Percentiles rank a stretch among this genome's conserved stretches.
Conservation (phyloP, 30 jellyfish, hydroid and myxozoan genomes). For the Aurelia aurita complex sp. Pacific region DNA sequence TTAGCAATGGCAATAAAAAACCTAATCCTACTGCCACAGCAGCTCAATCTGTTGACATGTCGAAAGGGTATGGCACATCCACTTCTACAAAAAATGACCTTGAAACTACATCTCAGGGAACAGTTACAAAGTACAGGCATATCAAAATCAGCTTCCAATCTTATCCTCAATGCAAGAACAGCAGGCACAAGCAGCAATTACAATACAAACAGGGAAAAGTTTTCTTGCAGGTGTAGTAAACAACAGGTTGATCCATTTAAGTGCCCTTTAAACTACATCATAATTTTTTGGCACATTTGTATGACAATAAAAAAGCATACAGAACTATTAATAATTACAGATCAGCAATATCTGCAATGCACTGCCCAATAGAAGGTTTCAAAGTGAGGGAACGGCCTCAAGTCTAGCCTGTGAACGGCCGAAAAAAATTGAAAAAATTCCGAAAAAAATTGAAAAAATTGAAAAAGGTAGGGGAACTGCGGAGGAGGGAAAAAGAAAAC, state of each 20-base stretch:
- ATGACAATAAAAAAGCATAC: constrained; percentile 24
- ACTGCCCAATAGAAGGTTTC: constrained; percentile 20
- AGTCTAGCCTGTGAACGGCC: neutral
- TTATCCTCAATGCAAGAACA: constrained; percentile 57
- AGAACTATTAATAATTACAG: constrained; percentile 44
- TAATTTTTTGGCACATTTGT: neutral
- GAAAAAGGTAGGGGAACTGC: too few species aligned
- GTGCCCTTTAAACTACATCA: constrained; percentile 26
- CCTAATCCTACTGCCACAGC: constrained; percentile 6
- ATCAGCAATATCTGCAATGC: constrained; percentile 10
- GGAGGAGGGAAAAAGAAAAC: too few species aligned
- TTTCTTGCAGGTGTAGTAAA: constrained; percentile 50
- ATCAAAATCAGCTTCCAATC: constrained; percentile 42
- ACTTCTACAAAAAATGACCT: constrained; percentile 9
- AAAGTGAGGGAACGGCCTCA: constrained; percentile 11
- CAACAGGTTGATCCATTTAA: constrained; percentile 52
- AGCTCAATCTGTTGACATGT: neutral
- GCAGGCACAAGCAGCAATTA: constrained; percentile 56
- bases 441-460: too few species aligned
- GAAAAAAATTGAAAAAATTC: too few species aligned
- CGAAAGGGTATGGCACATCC: constrained; percentile 29
- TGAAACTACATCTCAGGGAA: constrained; percentile 38
- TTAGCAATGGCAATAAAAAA: constrained; percentile 5
- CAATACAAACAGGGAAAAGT: constrained; percentile 64
- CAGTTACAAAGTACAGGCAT: constrained; percentile 38